These are phyloP conservation scores for Uropsilus gracilis DNA, from an alignment of 2,113 vertebrate species.

Conservation along the genomic window DNA sequence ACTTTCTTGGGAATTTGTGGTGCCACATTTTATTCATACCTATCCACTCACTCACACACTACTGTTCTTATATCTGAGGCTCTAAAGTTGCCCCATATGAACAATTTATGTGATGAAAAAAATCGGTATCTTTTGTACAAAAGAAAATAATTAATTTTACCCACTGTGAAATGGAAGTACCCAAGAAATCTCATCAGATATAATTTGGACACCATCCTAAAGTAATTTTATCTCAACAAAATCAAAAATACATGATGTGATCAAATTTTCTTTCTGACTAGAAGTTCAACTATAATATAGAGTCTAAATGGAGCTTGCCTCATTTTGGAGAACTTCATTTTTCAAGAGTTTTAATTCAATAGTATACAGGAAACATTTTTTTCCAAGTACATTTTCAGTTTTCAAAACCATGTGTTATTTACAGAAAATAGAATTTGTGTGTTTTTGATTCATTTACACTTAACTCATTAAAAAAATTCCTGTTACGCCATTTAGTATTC, in stretches of 20 bases:
- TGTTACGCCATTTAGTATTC: conserved; percentile 77
- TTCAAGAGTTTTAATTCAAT: conserved; percentile 46
- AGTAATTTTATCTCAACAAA: conserved; percentile 35
- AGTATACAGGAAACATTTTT: conserved; percentile 48
- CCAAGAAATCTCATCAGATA: conserved; percentile 5
- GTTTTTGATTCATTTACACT: conserved; percentile 80
- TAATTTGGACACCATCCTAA: conserved; percentile 39
- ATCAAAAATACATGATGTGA: background rate
- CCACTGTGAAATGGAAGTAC: background rate
- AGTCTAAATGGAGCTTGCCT: background rate
- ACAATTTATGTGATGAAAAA: background rate
- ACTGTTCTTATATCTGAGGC: background rate
- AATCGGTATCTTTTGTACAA: conserved; percentile 39
- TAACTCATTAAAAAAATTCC: conserved; percentile 80
- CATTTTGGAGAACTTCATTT: background rate
- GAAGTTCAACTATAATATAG: background rate
- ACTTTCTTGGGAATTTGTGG: background rate
- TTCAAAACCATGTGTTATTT: conserved; percentile 80
- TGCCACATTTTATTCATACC: background rate
- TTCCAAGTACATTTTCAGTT: conserved; percentile 67
- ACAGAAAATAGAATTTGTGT: conserved; percentile 79
- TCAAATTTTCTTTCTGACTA: conserved; percentile 8
- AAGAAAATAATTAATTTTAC: conserved; percentile 28
- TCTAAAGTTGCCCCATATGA: background rate
- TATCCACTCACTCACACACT: background rate